Evolutionary conservation across 2,888 invertebrate genomes (phyloP).

Genomic region (Terebella lapidaria): DNA sequence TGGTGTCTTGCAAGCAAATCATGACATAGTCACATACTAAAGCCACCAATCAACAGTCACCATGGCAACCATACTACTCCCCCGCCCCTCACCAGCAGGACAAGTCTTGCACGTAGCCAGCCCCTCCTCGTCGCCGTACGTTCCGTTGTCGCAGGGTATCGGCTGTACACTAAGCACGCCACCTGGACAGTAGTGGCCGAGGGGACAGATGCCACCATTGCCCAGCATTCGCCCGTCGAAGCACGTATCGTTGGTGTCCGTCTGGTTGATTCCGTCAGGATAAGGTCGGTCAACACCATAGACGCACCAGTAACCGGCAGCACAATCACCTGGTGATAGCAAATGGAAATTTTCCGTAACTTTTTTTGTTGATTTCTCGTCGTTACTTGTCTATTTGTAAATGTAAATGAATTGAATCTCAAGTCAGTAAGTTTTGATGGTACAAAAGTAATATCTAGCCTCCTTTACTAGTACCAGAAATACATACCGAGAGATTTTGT

Average conservation of each 20-base stretch:
- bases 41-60: no score
- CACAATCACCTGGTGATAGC: conserved; percentile 40
- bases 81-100: conserved; percentile 40
- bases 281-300: conserved; percentile 39
- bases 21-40: no score
- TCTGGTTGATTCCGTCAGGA: conserved; percentile 37
- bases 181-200: conserved; percentile 43
- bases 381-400: no score
- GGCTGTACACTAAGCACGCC: conserved; percentile 35
- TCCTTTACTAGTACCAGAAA: no score
- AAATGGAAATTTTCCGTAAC: no score
- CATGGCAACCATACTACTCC: no score
- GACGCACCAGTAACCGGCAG: conserved; percentile 43
- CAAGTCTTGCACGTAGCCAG: conserved; percentile 35
- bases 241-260: conserved; percentile 33
- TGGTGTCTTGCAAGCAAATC: no score
- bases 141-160: conserved; percentile 41
- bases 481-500: no score
- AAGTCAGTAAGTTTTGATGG: no score
- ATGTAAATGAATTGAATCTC: no score
- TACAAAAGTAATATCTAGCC: no score
- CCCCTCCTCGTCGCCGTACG: conserved; percentile 40
- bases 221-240: conserved; percentile 38
- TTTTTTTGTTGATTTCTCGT: no score
- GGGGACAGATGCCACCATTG: conserved; percentile 40